Evolutionary conservation across 2,113 vertebrate species (phyloP).

Genomic region (Carassius gibelio): DNA sequence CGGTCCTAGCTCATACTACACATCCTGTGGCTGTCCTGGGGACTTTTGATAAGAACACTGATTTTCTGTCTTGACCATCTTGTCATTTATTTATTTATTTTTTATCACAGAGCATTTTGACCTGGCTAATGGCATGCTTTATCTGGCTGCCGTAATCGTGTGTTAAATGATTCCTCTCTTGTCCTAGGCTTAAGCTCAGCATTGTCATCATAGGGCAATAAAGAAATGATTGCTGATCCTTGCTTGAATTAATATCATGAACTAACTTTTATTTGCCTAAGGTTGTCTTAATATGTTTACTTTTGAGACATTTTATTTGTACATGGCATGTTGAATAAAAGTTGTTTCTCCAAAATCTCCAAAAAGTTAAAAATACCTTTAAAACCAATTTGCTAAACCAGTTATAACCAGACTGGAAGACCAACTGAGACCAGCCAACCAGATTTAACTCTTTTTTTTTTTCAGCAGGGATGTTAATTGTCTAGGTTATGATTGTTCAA

Average conservation of each 20-base stretch:
- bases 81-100: not conserved
- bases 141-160: not conserved
- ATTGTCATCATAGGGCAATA: constrained; percentile 1
- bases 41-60: constrained; percentile 26
- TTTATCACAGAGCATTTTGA: not conserved
- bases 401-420: no score
- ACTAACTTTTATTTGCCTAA: not conserved
- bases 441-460: no score
- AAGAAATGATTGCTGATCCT: not conserved
- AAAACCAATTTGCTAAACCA: no score
- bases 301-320: no score
- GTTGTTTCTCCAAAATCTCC: no score
- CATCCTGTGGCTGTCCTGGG: constrained; percentile 34
- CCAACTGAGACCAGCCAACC: no score
- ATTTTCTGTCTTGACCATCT: not conserved
- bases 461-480: not conserved
- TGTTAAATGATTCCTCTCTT: not conserved
- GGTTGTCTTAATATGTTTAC: not conserved
- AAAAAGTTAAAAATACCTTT: no score
- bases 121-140: not conserved
- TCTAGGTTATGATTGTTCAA: not conserved
- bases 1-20: constrained; percentile 22
- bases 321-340: no score
- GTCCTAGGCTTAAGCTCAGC: not conserved
- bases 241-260: not conserved